Conservation (phyloP, 2,797 vertebrate species). For the Glyptemys insculpta region DNA sequence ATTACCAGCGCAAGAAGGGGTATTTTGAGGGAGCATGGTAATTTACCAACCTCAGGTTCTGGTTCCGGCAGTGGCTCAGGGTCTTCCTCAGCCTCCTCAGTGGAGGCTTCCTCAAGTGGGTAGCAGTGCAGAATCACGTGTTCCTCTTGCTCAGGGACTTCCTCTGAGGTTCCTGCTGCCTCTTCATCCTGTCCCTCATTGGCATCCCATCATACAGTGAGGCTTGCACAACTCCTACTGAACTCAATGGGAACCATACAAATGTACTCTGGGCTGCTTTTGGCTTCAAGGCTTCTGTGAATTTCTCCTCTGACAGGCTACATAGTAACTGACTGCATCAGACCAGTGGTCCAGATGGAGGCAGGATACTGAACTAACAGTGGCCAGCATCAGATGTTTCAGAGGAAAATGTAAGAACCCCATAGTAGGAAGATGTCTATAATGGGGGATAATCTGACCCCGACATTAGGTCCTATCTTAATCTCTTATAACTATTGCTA, state of each 20-base stretch:
- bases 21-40: background rate
- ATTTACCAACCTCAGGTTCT: background rate
- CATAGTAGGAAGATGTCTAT: background rate
- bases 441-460: background rate
- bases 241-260: background rate
- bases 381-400: background rate
- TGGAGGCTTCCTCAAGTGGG: background rate
- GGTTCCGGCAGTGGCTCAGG: background rate
- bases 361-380: background rate
- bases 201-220: too few species aligned
- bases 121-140: background rate
- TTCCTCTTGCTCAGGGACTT: background rate
- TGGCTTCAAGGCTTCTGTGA: background rate
- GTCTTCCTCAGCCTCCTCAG: background rate
- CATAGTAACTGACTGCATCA: accelerated
- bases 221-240: background rate
- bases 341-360: background rate
- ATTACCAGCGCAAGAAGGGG: background rate
- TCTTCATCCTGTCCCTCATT: background rate
- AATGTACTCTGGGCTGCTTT: background rate
- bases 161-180: background rate
- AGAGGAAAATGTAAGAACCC: background rate
- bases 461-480: background rate
- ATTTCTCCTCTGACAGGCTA: background rate
- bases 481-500: background rate